Evolutionary conservation across 1,140 invertebrate genomes (phyloP), one percentile per base, ranked within the genome.

Genomic region (Anthonomus grandis): DNA sequence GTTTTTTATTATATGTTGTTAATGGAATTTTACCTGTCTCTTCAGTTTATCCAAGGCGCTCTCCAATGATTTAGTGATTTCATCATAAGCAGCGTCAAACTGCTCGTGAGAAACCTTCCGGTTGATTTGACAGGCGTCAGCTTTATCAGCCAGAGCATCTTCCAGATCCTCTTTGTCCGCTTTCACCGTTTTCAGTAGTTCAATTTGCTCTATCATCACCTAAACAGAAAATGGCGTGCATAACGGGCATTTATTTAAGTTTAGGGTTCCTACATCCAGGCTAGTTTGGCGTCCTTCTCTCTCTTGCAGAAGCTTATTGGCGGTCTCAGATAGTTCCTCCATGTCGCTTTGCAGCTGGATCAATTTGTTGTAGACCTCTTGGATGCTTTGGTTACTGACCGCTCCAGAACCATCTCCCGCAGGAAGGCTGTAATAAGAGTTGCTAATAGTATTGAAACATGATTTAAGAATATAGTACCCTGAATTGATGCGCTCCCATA

Each of bases 71-170:
- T 76, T 76, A 2, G 79, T 78, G 3, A 89, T 64, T 38, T 85
- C 82, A 25, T 84, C 81, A 57, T 82, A 84, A 18, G 82, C 79
- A 21, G 80, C 74, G 47, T 86, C 82, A 63, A 88, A 83, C 62
- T 85, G 81, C 27, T 87, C 84, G 48, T 82, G 76, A 0, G 85
- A 87, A 3, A 88, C 85, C 64, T 89, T 89, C 2, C 81, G 77
- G 18, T 84, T 81, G 38, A 88, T 71, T 50, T 79, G 72, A 1
- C 77, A 75, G 37, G 82, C 73, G 65, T 88, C 86, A 0, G 85
- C 86, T 72, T 89, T 89, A 17, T 85, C 82, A 0, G 84, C 83
- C 55, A 88, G 72, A 1, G 83, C 79, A 45, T 86, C 82, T 41
- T 84, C 79, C 58, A 87, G 73, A 62, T 85, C 83, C 61, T 82